Conservation (phyloP, 2,113 vertebrate genomes). For the Alces alces region DNA sequence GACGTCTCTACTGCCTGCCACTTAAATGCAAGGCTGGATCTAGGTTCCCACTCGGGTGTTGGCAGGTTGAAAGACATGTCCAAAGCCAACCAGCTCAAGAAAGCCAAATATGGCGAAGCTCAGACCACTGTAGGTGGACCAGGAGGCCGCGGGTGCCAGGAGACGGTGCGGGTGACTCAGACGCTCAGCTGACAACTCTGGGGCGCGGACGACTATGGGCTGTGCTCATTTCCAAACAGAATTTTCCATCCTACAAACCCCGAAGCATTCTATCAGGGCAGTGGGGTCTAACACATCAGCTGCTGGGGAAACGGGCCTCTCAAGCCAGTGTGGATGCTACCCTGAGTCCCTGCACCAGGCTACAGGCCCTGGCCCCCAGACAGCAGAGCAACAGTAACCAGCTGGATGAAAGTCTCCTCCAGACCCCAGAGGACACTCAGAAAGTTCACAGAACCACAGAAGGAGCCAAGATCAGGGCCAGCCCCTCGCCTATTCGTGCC, state of each 20-base stretch:
- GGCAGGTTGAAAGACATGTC: conserved; percentile 68
- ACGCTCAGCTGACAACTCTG: conserved; percentile 34
- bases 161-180: conserved; percentile 53
- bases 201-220: conserved; percentile 15
- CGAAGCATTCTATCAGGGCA: conserved; percentile 35
- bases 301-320: neutral
- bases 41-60: conserved; percentile 45
- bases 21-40: conserved; percentile 28
- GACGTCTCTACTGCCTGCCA: conserved; percentile 29
- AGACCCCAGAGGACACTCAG: neutral
- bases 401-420: neutral
- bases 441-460: neutral
- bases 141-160: conserved; percentile 38
- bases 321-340: neutral
- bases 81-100: conserved; percentile 43
- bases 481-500: neutral
- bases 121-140: conserved; percentile 50
- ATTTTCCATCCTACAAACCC: conserved; percentile 57
- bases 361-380: neutral
- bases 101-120: conserved; percentile 71
- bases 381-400: neutral
- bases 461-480: neutral
- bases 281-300: conserved; percentile 41
- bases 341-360: conserved; percentile 9
- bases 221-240: conserved; percentile 64